A percentile compares a stretch with the other conserved stretches of the same genome.
These are phyloP conservation scores for Diacarnus erythraeanus DNA, from an alignment of 37 sponge, comb jelly and placozoan genomes.

Conservation along the genomic window DNA sequence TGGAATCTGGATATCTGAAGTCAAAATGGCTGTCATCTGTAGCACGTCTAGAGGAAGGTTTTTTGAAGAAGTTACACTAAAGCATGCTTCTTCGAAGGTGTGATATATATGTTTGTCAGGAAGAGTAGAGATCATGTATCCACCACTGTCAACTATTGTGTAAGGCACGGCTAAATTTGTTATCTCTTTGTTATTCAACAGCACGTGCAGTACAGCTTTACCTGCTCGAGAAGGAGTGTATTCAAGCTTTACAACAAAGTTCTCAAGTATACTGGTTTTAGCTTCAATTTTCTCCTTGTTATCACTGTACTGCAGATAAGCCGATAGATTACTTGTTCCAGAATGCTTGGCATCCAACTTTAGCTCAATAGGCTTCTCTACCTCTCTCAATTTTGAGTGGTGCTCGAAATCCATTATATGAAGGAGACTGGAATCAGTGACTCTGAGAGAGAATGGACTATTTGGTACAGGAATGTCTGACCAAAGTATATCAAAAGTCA, in stretches of 20 bases:
- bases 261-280: background rate
- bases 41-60: conserved; percentile 43
- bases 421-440: conserved; percentile 40
- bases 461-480: conserved; percentile 58
- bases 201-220: conserved; percentile 31
- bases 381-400: conserved; percentile 16
- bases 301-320: conserved; percentile 43
- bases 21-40: conserved; percentile 48
- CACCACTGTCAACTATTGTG: conserved; percentile 40
- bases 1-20: conserved; percentile 48
- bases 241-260: conserved; percentile 33
- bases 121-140: conserved; percentile 15
- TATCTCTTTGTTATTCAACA: conserved; percentile 57
- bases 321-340: conserved; percentile 30
- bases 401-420: conserved; percentile 46
- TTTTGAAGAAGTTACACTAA: conserved; percentile 29
- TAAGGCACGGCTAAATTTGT: conserved; percentile 33
- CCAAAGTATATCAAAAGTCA: conserved; percentile 59
- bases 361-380: conserved; percentile 37
- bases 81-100: conserved; percentile 39
- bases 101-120: conserved; percentile 42
- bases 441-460: conserved; percentile 64
- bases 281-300: conserved; percentile 20
- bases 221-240: conserved; percentile 56
- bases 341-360: conserved; percentile 38